Base-by-base conservation (phyloP, 2,113 vertebrate genomes). In the Ageneiosus marmoratus region DNA sequence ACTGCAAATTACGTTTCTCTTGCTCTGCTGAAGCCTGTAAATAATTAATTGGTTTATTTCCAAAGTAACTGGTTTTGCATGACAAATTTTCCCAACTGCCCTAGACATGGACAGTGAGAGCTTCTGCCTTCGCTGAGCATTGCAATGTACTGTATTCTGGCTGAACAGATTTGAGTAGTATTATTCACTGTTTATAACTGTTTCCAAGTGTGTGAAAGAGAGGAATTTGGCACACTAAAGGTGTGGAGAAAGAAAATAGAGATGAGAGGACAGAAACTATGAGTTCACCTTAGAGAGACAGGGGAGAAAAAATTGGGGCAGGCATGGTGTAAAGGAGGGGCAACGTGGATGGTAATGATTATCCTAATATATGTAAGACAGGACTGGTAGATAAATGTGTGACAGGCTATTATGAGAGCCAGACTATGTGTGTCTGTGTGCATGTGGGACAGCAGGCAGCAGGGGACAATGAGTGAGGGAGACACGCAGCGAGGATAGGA, bases 21-120 rank as follows among this genome's bases (percentile, higher is more conserved):
- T 86, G 92, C 91, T 93, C 91, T 87, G 85, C 85, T 90, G 89
- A 92, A 91, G 89, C 80, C 89, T 83, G 91, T 93, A 92, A 92
- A 94, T 93, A 94, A 93, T 94, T 91, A 93, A 93, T 92, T 91
- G 90, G 87, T 93, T 92, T 92, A 91, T 89, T 84, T 92, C 88
- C 88, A 81, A 81, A 89, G 89, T 82, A 82, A 85, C 85, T 83
- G 87, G 86, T 90, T 90, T 89, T 89, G 91, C 91, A 86, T 91
- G 91, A 92, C 86, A 88, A 87, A 90, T 88, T 81, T 84, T 74
- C 80, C 86, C 88, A 56, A 89, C 85, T 91, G 87, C 82, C 79
- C 60, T 72, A 85, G 89, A 88, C 86, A 63, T 79, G 60, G 76
- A 85, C 86, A 89, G 90, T 67, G 24, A 81, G 87, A 4, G 69